Evolutionary conservation across 1,140 invertebrate genomes (phyloP), one percentile per base, ranked within the genome.

Genomic region (Drosophila saltans): DNA sequence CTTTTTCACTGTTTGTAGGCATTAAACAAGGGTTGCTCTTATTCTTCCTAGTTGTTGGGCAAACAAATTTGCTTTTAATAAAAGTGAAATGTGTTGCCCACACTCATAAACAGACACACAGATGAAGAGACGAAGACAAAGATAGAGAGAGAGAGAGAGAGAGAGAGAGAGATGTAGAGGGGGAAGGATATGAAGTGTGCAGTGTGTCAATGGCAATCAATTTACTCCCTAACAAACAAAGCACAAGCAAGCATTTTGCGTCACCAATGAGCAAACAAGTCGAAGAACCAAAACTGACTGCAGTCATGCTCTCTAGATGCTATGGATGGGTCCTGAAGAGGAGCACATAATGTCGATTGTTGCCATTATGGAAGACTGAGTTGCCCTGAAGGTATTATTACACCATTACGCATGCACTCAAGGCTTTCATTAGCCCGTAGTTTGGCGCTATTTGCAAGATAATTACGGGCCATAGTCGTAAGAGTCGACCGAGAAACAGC

Each of bases 371-470:
- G 67, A 56, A 57, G 68, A 67, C 43, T 26, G 69, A 80, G 61
- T 70, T 78, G 68, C 66, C 80, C 76, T 76, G 66, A 33, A 84
- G 84, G 84, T 89, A 89, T 89, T 89, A 89, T 89, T 89, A 89
- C 84, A 84, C 84, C 85, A 89, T 89, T 89, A 89, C 84, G 67
- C 81, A 84, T 89, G 77, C 78, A 89, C 84, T 89, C 76, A 90
- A 78, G 80, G 80, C 85, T 73, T 89, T 89, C 80, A 89, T 89
- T 89, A 89, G 84, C 78, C 67, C 65, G 61, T 83, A 84, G 78
- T 89, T 90, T 89, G 84, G 62, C 78, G 85, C 85, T 90, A 81
- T 89, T 89, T 84, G 85, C 80, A 78, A 81, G 72, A 78, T 83
- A 89, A 89, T 84, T 89, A 89, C 74, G 63, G 70, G 56, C 56